Conservation (phyloP, 2,797 vertebrate genomes). For the Pterois miles region DNA sequence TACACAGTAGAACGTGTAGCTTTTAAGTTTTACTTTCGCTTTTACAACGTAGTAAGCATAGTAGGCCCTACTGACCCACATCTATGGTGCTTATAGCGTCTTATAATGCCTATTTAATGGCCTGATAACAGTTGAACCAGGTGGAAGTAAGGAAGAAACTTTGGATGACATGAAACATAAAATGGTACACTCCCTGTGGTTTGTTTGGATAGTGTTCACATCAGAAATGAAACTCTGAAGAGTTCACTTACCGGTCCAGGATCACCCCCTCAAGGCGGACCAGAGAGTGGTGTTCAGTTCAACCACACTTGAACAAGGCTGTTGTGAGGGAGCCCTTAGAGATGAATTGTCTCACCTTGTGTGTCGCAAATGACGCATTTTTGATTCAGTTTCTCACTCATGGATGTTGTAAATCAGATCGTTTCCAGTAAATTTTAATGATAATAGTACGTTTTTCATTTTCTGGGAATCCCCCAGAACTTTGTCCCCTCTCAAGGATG, state of each 20-base stretch:
- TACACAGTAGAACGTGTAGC: too few species aligned
- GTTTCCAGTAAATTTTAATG: background rate
- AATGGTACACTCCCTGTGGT: background rate
- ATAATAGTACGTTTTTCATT: background rate
- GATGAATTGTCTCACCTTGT: background rate
- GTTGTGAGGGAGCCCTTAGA: background rate
- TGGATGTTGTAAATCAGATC: background rate
- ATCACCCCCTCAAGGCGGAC: too few species aligned
- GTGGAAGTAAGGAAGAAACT: too few species aligned
- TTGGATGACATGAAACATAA: background rate
- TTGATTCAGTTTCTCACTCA: background rate
- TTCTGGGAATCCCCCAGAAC: background rate
- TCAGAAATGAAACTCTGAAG: too few species aligned
- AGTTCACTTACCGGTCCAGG: too few species aligned
- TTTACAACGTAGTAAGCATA: too few species aligned
- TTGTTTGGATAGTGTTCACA: background rate
- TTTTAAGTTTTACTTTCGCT: too few species aligned
- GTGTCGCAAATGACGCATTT: background rate
- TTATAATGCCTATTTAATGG: too few species aligned
- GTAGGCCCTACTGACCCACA: too few species aligned
- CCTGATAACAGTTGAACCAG: too few species aligned
- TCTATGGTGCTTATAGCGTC: too few species aligned
- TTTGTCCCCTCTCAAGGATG: background rate
- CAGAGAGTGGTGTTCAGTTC: background rate
- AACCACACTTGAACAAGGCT: background rate